These are phyloP conservation scores for Hydrolagus affinis DNA, from an alignment of 2,113 vertebrate genomes.

Conservation along the genomic window DNA sequence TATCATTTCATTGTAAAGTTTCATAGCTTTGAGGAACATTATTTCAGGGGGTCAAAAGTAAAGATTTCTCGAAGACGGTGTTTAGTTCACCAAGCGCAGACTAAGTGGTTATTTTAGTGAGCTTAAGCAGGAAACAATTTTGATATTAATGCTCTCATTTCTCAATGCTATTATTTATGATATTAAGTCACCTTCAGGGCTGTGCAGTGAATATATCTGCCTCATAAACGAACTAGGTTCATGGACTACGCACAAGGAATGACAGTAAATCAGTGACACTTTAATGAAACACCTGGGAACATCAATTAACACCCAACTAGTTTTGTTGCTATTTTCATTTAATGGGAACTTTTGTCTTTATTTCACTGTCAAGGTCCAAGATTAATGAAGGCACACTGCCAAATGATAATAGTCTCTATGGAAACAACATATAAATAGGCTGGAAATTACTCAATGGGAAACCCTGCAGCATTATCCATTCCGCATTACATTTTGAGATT, in stretches of 20 bases:
- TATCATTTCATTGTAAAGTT: background rate
- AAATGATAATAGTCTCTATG: background rate
- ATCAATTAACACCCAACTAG: slow-evolving; percentile 21
- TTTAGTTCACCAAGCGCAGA: too few relatives aligned
- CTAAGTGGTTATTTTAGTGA: too few relatives aligned
- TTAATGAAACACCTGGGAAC: background rate
- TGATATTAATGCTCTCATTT: background rate
- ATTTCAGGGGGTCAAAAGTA: background rate
- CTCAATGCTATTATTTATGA: background rate
- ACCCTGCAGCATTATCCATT: background rate
- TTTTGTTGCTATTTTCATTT: slow-evolving; percentile 14
- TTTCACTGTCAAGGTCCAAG: background rate
- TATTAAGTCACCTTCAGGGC: background rate
- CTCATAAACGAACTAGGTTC: background rate
- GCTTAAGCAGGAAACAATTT: background rate
- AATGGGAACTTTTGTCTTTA: background rate
- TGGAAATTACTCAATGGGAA: background rate
- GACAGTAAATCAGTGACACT: background rate
- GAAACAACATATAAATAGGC: background rate
- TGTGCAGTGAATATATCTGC: background rate
- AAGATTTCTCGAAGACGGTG: background rate
- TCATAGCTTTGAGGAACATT: background rate
- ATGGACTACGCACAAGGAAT: background rate
- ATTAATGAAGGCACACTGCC: background rate
- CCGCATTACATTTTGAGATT: background rate